A percentile compares a stretch with the other conserved stretches of the same genome.
phyloP scores from a whole-genome alignment of 2,888 invertebrate genomes.

The Cyclophora albipunctata region DNA sequence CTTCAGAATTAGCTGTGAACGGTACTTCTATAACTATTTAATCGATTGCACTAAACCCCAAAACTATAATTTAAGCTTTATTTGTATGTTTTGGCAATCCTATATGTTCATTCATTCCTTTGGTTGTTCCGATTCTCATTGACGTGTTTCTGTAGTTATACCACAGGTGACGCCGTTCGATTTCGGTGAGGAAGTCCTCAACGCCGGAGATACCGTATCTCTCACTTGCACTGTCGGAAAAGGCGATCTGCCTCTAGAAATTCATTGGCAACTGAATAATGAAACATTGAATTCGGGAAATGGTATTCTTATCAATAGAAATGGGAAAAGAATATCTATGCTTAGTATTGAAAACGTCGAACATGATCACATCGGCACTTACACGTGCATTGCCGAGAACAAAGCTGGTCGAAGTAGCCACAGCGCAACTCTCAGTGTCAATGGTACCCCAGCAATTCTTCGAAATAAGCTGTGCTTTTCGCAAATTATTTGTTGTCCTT shows the following conservation, averaged over 20 bases:
- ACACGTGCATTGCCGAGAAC: constrained; percentile 79
- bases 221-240: constrained; percentile 82
- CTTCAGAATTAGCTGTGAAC: constrained; percentile 81
- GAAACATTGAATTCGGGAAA: constrained; percentile 64
- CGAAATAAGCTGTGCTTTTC: constrained; percentile 10
- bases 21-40: constrained; percentile 62
- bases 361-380: constrained; percentile 77
- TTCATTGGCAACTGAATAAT: constrained; percentile 82
- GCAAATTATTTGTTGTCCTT: constrained; percentile 32
- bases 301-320: constrained; percentile 76
- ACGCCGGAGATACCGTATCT: constrained; percentile 83
- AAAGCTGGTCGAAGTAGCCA: constrained; percentile 78
- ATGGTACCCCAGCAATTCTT: constrained; percentile 68
- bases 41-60: constrained; percentile 7
- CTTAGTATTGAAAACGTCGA: constrained; percentile 79
- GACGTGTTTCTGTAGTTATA: constrained; percentile 70
- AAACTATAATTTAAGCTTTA: constrained; percentile 10
- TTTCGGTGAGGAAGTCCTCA: constrained; percentile 83
- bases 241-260: constrained; percentile 81
- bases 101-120: too few relatives aligned
- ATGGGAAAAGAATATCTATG: constrained; percentile 79
- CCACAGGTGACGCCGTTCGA: constrained; percentile 87
- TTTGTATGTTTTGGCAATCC: too few relatives aligned
- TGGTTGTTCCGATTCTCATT: too few relatives aligned
- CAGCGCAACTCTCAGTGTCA: constrained; percentile 80